Conservation (phyloP, 2,113 vertebrate species). For the Gasterosteus nipponicus region DNA sequence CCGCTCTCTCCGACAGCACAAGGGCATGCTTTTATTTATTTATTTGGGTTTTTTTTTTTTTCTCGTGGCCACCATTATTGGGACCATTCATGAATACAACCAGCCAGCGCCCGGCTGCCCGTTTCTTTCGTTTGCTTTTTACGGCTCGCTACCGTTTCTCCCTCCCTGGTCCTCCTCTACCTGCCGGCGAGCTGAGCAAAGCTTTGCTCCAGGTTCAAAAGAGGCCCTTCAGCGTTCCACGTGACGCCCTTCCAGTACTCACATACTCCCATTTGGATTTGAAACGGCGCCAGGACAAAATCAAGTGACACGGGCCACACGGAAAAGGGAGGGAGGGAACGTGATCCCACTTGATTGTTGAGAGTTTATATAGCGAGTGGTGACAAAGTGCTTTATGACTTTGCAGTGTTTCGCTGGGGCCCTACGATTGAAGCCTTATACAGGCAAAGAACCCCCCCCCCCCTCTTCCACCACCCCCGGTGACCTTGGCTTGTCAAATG, state of each 20-base stretch:
- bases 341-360: conserved; percentile 79
- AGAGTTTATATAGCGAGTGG: conserved; percentile 82
- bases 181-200: conserved; percentile 53
- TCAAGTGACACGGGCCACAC: conserved; percentile 71
- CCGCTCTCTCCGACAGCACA: conserved; percentile 61
- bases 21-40: conserved; percentile 55
- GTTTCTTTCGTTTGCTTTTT: neutral
- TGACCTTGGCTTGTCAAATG: conserved; percentile 78
- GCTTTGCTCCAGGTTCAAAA: conserved; percentile 52
- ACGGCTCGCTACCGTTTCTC: conserved; percentile 50
- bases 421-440: conserved; percentile 71
- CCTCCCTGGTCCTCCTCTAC: conserved; percentile 47
- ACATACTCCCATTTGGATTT: conserved; percentile 75
- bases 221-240: conserved; percentile 39
- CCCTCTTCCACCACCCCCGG: conserved; percentile 22
- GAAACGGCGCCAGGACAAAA: conserved; percentile 77
- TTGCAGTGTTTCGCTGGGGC: conserved; percentile 65
- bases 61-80: conserved; percentile 73
- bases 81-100: conserved; percentile 74
- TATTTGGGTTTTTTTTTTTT: conserved; percentile 49
- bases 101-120: conserved; percentile 34
- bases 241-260: conserved; percentile 56
- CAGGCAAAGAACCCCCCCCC: conserved; percentile 35
- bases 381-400: conserved; percentile 84
- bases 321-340: conserved; percentile 65